Base-by-base conservation (phyloP, 35 echinoderm and acorn worm genomes). In the Diadema setosum region DNA sequence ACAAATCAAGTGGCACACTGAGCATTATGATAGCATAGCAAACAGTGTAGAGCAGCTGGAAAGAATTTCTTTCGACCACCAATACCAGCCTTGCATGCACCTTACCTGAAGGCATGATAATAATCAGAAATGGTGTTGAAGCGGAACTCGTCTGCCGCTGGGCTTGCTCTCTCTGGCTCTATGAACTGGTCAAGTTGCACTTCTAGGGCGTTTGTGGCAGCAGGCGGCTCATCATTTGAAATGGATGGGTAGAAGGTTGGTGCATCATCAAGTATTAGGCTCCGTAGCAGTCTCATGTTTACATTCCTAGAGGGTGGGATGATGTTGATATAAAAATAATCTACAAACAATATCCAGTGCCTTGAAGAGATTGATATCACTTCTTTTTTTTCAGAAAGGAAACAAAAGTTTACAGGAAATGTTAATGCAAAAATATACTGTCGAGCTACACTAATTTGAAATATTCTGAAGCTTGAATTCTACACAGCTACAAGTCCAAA, bases 71-170 rank as follows among this genome's bases (percentile, higher is more conserved):
- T n/a, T n/a, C n/a, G n/a, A n/a, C n/a, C n/a, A n/a, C n/a, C n/a
- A n/a, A n/a, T n/a, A n/a, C n/a, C n/a, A n/a, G n/a, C n/a, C n/a
- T n/a, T n/a, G n/a, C n/a, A n/a, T n/a, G n/a, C n/a, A n/a, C 17
- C 8, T 78, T 67, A 86, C 83, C 83, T 86, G 58, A 67, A 86
- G 3, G 58, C 39, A 69, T 86, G 83, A 26, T 43, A 86, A 29
- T 45, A 86, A 43, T 86, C 83, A 0, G 83, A 86, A 30, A 86
- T 46, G 0, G 83, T 58, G 27, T 11, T 42, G 61, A 86, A 86
- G 40, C 58, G 40, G 40, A 86, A 86, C 12, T 57, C 82, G n/a
- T 60, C 12, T 4, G 37, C 41, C 45, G 15, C 60, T n/a, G 48
- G n/a, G 9, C n/a, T 52, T 42, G 39, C 44, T 41, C 73, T 78